Percentiles rank a stretch among this genome's conserved stretches.
These are phyloP conservation scores for Ceratothoa steindachneri DNA, from an alignment of 2,888 invertebrate species.

Conservation along the genomic window DNA sequence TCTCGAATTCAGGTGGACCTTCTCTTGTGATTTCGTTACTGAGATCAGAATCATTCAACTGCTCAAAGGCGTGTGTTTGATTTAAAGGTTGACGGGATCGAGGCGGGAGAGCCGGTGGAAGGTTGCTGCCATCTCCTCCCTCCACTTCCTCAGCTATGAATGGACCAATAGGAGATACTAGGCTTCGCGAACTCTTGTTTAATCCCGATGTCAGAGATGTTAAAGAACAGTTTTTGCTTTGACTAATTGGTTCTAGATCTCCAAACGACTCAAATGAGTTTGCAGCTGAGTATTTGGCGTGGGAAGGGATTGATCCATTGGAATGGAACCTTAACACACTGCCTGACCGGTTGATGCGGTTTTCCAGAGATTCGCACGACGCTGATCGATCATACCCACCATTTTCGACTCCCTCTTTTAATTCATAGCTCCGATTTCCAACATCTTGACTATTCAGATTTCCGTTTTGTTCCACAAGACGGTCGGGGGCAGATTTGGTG, in stretches of 20 bases:
- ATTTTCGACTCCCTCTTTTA: conserved; percentile 11
- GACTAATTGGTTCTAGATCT: conserved; percentile 5
- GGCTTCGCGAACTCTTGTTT: conserved; percentile 38
- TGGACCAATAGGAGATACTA: conserved; percentile 8
- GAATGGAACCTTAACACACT: background rate
- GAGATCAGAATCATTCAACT: conserved; percentile 26
- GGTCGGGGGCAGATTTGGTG: conserved; percentile 50
- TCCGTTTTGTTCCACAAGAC: conserved; percentile 40
- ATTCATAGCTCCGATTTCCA: conserved; percentile 21
- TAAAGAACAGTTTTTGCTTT: conserved; percentile 34
- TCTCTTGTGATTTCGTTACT: background rate
- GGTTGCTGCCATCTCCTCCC: background rate
- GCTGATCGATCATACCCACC: conserved; percentile 28
- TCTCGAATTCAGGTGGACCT: background rate
- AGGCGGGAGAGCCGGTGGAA: conserved; percentile 31
- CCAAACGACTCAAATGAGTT: background rate
- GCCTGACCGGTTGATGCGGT: conserved; percentile 19
- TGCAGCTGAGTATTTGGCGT: background rate
- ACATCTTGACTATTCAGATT: background rate
- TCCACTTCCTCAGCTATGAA: background rate
- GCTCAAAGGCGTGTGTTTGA: conserved; percentile 38
- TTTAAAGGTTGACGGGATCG: conserved; percentile 30
- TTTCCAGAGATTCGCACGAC: conserved; percentile 38
- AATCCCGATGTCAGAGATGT: conserved; percentile 33
- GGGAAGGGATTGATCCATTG: conserved; percentile 37